A percentile compares a stretch with the other conserved stretches of the same genome.
phyloP scores from a whole-genome alignment of 2,888 invertebrate genomes.

The Antheraea yamamai region DNA sequence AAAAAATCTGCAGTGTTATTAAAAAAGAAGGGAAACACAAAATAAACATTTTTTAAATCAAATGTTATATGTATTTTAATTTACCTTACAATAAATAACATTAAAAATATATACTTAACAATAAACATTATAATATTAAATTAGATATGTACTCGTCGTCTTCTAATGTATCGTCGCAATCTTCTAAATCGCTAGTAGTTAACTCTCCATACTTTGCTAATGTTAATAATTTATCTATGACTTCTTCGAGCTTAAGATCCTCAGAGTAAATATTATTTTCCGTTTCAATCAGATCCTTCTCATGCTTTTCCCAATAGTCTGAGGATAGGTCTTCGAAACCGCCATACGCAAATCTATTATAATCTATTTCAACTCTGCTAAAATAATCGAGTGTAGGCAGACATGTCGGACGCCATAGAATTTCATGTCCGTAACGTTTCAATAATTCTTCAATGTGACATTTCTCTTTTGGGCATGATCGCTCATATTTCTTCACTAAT shows the following conservation, averaged over 20 bases:
- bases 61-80: no score
- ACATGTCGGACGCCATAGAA: slow-evolving; percentile 18
- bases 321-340: neutral
- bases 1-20: no score
- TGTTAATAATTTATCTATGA: slow-evolving; percentile 16
- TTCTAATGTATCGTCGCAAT: neutral
- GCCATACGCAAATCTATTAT: neutral
- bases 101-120: neutral
- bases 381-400: slow-evolving; percentile 14
- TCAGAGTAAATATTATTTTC: slow-evolving; percentile 11
- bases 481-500: slow-evolving; percentile 28
- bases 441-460: slow-evolving; percentile 22
- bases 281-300: slow-evolving; percentile 7
- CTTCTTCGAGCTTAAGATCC: slow-evolving; percentile 4
- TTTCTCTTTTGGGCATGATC: neutral
- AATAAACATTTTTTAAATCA: no score
- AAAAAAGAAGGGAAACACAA: no score
- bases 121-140: slow-evolving; percentile 12
- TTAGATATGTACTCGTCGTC: slow-evolving; percentile 15
- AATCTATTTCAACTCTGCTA: neutral
- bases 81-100: no score
- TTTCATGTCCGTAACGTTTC: slow-evolving; percentile 26
- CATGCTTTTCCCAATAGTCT: slow-evolving; percentile 4
- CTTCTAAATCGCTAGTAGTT: neutral
- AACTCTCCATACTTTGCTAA: slow-evolving; percentile 15